Conservation (phyloP, 2,797 vertebrate species). For the Coranthus polyacanthus region DNA sequence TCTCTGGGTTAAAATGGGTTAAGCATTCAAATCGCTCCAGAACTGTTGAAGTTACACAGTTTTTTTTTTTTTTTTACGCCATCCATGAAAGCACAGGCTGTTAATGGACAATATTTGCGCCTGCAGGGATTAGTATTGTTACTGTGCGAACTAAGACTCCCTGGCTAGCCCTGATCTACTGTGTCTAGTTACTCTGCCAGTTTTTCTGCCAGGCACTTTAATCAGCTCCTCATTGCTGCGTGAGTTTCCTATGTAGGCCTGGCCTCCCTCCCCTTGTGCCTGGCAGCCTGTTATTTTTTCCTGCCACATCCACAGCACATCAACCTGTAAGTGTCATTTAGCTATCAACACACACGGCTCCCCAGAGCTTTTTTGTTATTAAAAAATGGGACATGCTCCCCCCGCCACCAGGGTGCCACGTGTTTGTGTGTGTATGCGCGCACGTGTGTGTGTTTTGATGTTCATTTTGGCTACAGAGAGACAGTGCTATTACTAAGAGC, state of each 20-base stretch:
- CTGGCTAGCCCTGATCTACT: constrained; percentile 63
- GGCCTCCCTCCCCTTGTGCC: constrained; percentile 63
- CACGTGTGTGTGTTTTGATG: constrained; percentile 50
- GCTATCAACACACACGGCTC: constrained; percentile 74
- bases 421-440: constrained; percentile 45
- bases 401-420: constrained; percentile 48
- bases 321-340: constrained; percentile 85
- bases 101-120: constrained; percentile 50
- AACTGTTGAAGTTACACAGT: constrained; percentile 39
- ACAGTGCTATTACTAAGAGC: constrained; percentile 70
- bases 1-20: constrained; percentile 25
- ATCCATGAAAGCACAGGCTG: constrained; percentile 25
- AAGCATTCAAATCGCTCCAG: constrained; percentile 29
- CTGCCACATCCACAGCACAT: constrained; percentile 68
- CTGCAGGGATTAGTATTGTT: constrained; percentile 66
- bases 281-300: constrained; percentile 72
- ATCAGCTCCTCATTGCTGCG: constrained; percentile 77
- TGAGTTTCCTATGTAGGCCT: constrained; percentile 69
- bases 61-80: constrained; percentile 53
- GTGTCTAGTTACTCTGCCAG: constrained; percentile 62
- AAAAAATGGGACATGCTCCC: constrained; percentile 74
- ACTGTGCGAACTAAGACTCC: constrained; percentile 55
- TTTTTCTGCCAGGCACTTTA: constrained; percentile 70
- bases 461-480: constrained; percentile 63
- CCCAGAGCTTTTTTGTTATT: constrained; percentile 80